These are phyloP conservation scores for Troilus luridus DNA, from an alignment of 2,888 invertebrate species.

Conservation along the genomic window DNA sequence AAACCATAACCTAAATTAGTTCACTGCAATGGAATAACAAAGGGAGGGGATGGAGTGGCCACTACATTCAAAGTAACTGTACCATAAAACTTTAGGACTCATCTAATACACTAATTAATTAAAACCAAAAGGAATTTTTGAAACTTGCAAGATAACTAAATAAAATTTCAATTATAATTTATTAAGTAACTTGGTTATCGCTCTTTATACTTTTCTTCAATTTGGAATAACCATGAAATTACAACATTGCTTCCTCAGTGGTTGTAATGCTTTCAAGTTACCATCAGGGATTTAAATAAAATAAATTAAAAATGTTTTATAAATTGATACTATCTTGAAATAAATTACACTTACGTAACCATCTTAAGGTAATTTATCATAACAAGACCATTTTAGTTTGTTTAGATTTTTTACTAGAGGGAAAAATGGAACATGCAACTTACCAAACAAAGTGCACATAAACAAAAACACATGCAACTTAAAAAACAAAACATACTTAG, in stretches of 20 bases:
- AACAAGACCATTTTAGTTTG: neutral
- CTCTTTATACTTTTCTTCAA: neutral
- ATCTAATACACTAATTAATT: neutral
- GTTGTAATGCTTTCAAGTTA: neutral
- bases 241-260: neutral
- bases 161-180: neutral
- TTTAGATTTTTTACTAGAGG: neutral
- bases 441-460: too few species aligned
- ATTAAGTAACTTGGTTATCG: neutral
- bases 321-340: neutral
- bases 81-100: slow-evolving; percentile 6
- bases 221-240: neutral
- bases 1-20: slow-evolving; percentile 22
- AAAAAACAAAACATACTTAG: neutral
- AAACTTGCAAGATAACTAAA: neutral
- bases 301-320: neutral
- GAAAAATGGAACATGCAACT: neutral
- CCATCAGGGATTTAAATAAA: neutral
- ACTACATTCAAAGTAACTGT: slow-evolving; percentile 14
- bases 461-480: too few species aligned
- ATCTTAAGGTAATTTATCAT: neutral
- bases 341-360: neutral
- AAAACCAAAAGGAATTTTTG: neutral
- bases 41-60: slow-evolving; percentile 21
- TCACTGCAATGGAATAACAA: neutral